Conservation (phyloP, 2,797 vertebrate species). For the Lepus townsendii region DNA sequence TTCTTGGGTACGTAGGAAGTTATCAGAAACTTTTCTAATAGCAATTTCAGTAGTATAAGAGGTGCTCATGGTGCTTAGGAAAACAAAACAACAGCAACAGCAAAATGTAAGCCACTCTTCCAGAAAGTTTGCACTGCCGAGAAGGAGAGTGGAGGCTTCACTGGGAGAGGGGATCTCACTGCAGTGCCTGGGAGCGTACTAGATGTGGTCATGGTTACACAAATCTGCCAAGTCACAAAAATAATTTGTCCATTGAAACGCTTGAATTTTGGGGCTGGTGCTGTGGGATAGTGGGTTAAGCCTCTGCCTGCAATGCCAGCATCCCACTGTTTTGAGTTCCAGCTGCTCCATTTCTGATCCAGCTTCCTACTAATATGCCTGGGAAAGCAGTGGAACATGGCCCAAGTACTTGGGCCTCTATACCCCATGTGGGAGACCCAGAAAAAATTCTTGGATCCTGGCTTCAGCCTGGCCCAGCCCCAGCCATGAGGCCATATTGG, state of each 20-base stretch:
- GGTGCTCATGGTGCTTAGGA: background rate
- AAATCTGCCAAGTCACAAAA: background rate
- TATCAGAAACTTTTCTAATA: background rate
- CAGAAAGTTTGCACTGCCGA: background rate
- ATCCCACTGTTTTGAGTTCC: no score
- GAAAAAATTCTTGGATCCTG: no score
- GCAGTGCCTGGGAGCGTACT: background rate
- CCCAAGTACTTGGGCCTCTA: no score
- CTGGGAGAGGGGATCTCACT: background rate
- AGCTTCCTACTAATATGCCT: no score
- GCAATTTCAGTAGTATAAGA: background rate
- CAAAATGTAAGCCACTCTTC: background rate
- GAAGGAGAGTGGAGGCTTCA: background rate
- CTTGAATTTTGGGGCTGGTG: background rate
- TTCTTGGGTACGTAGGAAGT: background rate
- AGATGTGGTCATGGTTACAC: background rate
- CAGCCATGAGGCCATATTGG: no score
- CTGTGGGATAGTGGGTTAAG: no score
- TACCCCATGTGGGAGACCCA: no score
- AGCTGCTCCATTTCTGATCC: no score
- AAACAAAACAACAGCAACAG: background rate
- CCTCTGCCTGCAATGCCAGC: no score
- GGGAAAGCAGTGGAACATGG: no score
- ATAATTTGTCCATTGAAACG: background rate
- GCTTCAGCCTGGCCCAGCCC: no score